A percentile compares a stretch with the other conserved stretches of the same genome.
These are phyloP conservation scores for Miopithecus talapoin DNA, from an alignment of 2,797 vertebrate genomes.

Conservation along the genomic window DNA sequence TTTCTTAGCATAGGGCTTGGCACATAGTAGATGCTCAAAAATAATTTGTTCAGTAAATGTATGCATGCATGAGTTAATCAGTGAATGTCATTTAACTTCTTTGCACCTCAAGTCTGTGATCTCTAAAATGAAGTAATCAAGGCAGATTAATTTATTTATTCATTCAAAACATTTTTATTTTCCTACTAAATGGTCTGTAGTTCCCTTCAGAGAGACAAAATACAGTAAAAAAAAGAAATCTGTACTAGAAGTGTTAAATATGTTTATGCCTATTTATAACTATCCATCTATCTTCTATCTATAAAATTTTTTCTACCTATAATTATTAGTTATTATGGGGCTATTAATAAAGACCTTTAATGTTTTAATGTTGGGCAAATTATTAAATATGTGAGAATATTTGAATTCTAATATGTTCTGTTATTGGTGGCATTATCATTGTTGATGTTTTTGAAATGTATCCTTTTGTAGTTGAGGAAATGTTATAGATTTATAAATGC, in stretches of 20 bases:
- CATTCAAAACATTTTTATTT: background rate
- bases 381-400: constrained; percentile 30
- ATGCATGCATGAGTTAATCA: background rate
- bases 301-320: background rate
- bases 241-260: background rate
- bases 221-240: background rate
- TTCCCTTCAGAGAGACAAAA: constrained; percentile 25
- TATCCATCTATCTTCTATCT: background rate
- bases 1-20: background rate
- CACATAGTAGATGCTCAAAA: background rate
- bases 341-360: constrained; percentile 19
- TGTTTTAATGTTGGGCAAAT: background rate
- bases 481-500: constrained; percentile 28
- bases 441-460: background rate
- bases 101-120: background rate
- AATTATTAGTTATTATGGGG: background rate
- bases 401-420: constrained; percentile 11
- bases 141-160: background rate
- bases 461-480: constrained; percentile 7
- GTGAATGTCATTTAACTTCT: background rate
- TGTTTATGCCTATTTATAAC: background rate
- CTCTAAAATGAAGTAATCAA: background rate
- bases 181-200: background rate
- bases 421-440: background rate
- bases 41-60: background rate